Percentiles rank a stretch among this genome's conserved stretches.
These are phyloP conservation scores for Turritopsis dohrnii DNA, from an alignment of 30 jellyfish, hydroid and myxozoan genomes.

Conservation along the genomic window DNA sequence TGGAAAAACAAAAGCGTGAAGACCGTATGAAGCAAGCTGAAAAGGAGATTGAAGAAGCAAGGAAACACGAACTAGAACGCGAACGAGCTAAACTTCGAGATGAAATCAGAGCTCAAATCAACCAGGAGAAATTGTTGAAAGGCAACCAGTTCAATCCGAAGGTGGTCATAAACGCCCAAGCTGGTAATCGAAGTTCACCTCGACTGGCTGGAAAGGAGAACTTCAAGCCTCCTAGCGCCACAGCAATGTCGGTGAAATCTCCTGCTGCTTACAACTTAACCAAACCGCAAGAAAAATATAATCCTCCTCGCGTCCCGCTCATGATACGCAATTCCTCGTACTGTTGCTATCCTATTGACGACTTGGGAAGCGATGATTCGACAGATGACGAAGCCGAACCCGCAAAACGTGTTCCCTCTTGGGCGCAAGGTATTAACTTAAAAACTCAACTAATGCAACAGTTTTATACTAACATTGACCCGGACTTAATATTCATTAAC, in stretches of 20 bases:
- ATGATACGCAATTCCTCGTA: conserved; percentile 42
- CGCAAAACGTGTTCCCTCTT: conserved; percentile 54
- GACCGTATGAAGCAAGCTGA: conserved; percentile 40
- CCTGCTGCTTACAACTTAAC: conserved; percentile 32
- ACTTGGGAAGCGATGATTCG: conserved; percentile 81
- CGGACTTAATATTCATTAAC: conserved; percentile 57
- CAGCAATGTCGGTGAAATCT: conserved; percentile 37
- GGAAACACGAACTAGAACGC: conserved; percentile 24
- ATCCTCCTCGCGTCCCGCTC: conserved; percentile 38
- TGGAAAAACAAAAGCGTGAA: conserved; percentile 40
- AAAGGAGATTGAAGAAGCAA: conserved; percentile 33
- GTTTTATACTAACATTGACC: conserved; percentile 53
- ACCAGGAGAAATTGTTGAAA: conserved; percentile 6
- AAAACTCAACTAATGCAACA: conserved; percentile 44
- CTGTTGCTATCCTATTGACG: conserved; percentile 51
- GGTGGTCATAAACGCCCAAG: neutral
- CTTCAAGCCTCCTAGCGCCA: conserved; percentile 1
- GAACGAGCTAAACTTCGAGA: conserved; percentile 31
- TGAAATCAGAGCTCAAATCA: conserved; percentile 16
- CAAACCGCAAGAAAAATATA: conserved; percentile 37
- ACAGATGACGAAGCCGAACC: conserved; percentile 96
- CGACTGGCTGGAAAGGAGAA: neutral
- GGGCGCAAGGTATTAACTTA: conserved; percentile 72
- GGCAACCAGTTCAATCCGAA: neutral
- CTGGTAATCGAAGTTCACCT: conserved; percentile 1